Conservation (phyloP, 2,888 invertebrate species). For the Mycalesis mineus region DNA sequence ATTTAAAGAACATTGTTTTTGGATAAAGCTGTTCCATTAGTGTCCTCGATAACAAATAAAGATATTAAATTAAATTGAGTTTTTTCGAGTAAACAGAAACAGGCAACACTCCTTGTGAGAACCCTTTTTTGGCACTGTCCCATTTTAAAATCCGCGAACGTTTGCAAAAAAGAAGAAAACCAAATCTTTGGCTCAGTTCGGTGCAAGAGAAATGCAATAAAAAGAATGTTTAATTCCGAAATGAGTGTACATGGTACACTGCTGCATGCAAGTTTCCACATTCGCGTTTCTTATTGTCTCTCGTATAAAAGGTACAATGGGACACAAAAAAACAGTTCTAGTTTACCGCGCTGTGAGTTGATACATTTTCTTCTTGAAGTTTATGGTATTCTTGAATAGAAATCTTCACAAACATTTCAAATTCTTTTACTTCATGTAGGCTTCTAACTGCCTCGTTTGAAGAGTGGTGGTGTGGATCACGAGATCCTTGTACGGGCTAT, state of each 20-base stretch:
- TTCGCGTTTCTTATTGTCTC: slow-evolving; percentile 8
- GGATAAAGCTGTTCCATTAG: too few species aligned
- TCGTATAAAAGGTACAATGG: slow-evolving; percentile 2
- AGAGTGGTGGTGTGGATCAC: too few species aligned
- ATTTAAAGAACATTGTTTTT: too few species aligned
- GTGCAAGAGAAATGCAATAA: slow-evolving; percentile 36
- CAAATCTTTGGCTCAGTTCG: slow-evolving; percentile 32
- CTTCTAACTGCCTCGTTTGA: too few species aligned
- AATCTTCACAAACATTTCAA: too few species aligned
- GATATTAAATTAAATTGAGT: too few species aligned
- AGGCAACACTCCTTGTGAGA: too few species aligned
- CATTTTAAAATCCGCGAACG: background rate
- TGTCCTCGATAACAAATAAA: too few species aligned
- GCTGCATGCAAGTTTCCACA: background rate
- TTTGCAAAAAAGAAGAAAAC: slow-evolving; percentile 32
- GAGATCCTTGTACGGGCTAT: too few species aligned
- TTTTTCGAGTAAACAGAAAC: too few species aligned
- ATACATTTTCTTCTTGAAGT: background rate
- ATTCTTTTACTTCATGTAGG: too few species aligned
- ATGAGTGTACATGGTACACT: slow-evolving; percentile 12
- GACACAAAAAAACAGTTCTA: background rate
- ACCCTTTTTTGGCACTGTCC: background rate
- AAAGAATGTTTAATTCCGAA: slow-evolving; percentile 43
- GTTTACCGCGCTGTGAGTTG: background rate
- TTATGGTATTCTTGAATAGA: too few species aligned